Evolutionary conservation across 2,797 vertebrate genomes (phyloP).

Genomic region (Epinephelus coioides): DNA sequence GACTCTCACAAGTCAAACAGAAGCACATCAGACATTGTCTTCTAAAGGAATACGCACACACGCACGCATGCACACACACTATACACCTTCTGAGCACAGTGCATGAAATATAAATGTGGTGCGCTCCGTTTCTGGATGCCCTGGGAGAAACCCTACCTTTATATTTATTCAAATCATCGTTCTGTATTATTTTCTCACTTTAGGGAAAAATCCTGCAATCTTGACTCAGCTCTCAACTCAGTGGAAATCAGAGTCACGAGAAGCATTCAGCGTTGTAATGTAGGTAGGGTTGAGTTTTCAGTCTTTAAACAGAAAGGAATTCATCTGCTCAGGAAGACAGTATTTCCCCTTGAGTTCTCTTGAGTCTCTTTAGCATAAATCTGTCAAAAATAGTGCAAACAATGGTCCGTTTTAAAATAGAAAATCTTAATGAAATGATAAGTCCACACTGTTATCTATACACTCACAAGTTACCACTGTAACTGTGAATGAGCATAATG

Average conservation of each 20-base stretch:
- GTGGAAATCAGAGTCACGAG: slow-evolving; percentile 50
- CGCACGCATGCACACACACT: neutral
- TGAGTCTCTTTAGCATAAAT: slow-evolving; percentile 53
- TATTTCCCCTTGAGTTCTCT: slow-evolving; percentile 50
- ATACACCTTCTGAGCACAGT: slow-evolving; percentile 10
- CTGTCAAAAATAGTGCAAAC: slow-evolving; percentile 32
- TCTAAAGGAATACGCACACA: slow-evolving; percentile 24
- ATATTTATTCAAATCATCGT: slow-evolving; percentile 62
- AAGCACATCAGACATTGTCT: slow-evolving; percentile 13
- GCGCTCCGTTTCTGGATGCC: slow-evolving; percentile 31
- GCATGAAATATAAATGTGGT: slow-evolving; percentile 64
- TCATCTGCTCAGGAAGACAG: slow-evolving; percentile 66
- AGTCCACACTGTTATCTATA: slow-evolving; percentile 24
- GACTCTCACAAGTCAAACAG: slow-evolving; percentile 21
- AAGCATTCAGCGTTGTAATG: slow-evolving; percentile 38
- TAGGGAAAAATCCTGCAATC: slow-evolving; percentile 51
- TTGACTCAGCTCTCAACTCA: slow-evolving; percentile 51
- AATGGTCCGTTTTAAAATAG: slow-evolving; percentile 23
- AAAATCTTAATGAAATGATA: slow-evolving; percentile 34
- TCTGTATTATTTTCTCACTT: slow-evolving; percentile 63
- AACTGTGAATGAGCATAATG: neutral
- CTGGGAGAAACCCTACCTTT: slow-evolving; percentile 44
- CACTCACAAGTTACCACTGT: slow-evolving; percentile 8
- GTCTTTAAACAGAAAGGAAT: slow-evolving; percentile 65
- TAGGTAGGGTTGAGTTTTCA: slow-evolving; percentile 46